Evolutionary conservation across 2,113 vertebrate species (phyloP).

Genomic region (Paedocypris sp.): DNA sequence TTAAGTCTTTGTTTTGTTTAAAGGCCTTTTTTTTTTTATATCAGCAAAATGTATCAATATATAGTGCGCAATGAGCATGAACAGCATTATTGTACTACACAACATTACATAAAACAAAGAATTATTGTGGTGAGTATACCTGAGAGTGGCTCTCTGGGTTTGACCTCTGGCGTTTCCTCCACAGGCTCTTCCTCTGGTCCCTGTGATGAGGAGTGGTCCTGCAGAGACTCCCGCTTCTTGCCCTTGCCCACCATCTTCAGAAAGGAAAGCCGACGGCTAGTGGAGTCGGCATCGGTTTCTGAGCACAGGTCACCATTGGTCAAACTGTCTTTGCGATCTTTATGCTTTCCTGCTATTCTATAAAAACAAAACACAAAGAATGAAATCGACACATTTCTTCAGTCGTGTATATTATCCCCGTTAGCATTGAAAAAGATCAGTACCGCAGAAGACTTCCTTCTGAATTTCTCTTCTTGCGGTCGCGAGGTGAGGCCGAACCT

Average conservation of each 20-base stretch:
- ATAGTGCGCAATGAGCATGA: no score
- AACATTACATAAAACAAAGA: no score
- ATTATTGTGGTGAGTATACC: slow-evolving; percentile 51
- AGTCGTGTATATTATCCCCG: no score
- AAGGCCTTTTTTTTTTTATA: no score
- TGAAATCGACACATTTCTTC: background rate
- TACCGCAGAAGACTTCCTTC: slow-evolving; percentile 72
- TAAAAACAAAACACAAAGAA: background rate
- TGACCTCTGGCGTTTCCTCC: slow-evolving; percentile 56
- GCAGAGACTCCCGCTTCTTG: slow-evolving; percentile 60
- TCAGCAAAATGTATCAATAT: no score
- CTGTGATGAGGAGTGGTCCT: slow-evolving; percentile 52
- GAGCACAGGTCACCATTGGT: slow-evolving; percentile 39
- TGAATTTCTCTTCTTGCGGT: slow-evolving; percentile 65
- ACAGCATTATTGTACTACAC: no score
- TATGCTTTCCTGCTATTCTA: slow-evolving; percentile 60
- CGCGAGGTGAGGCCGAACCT: slow-evolving; percentile 48
- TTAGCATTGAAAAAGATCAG: background rate
- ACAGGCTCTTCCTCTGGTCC: slow-evolving; percentile 47
- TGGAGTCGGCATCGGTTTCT: slow-evolving; percentile 48
- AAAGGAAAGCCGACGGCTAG: slow-evolving; percentile 61
- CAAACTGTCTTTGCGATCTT: slow-evolving; percentile 52
- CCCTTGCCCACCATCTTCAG: slow-evolving; percentile 68
- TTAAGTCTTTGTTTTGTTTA: no score
- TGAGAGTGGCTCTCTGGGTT: slow-evolving; percentile 70